Evolutionary conservation across 1,140 invertebrate species (phyloP), one percentile per base, ranked within the genome.

Genomic region (Euura lappo): DNA sequence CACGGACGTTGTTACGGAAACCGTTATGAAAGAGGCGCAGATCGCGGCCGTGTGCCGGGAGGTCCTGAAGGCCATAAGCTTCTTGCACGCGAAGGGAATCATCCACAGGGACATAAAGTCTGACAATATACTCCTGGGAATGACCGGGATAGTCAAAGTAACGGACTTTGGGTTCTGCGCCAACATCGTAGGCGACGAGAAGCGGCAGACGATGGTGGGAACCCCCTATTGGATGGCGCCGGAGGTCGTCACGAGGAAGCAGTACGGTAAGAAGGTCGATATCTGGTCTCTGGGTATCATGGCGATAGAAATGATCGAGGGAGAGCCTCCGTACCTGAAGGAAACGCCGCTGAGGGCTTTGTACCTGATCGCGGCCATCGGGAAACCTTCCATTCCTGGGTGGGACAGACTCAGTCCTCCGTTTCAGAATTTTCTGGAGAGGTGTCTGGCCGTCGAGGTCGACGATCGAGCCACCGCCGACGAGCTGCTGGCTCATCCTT

Each of bases 121-220:
- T 45, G 98, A 99, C 84, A 99, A 99, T 85, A 95, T 99, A 72
- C 89, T 99, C 8, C 89, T 99, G 1, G 97, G 97, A 64, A 97
- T 98, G 95, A 96, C 99, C 85, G 98, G 98, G 10, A 92, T 92
- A 60, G 97, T 99, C 0, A 99, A 99, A 92, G 93, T 99, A 1
- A 99, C 97, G 11, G 98, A 99, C 87, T 99, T 99, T 88, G 98
- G 98, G 42, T 99, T 99, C 86, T 99, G 98, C 89, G 92, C 96
- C 74, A 96, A 96, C 77, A 94, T 96, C 71, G 91, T 94, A 51
- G 94, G 94, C 43, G 96, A 99, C 79, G 97, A 98, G 82, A 99
- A 99, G 84, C 87, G 98, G 51, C 95, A 97, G 80, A 99, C 98
- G 0, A 97, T 99, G 95, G 97, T 99, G 66, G 95, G 95, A 8